Base-by-base conservation (phyloP, 2,888 invertebrate genomes). In the Margaritifera margaritifera region DNA sequence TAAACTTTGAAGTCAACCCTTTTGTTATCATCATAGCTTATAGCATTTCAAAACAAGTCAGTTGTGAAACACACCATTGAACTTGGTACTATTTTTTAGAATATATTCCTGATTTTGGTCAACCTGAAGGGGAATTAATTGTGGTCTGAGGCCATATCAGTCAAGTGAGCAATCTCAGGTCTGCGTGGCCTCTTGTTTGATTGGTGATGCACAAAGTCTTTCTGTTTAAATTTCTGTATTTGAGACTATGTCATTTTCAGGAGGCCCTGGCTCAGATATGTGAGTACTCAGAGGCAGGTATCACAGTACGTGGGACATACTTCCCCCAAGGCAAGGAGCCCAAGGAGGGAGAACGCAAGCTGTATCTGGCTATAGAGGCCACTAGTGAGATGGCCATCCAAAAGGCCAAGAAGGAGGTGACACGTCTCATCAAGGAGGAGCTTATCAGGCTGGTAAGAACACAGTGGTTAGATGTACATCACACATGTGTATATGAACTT, bases 281-380 rank as follows among this genome's bases (percentile, higher is more conserved):
- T 62, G 99, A 99, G 90, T 99, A 98, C 90, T 98, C 98, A 0
- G 99, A 99, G 90, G 99, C 99, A 0, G 99, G 99, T 54, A 95
- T 99, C 75, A 98, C 99, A 0, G 99, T 99, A 0, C 93, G 99
- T 58, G 99, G 99, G n/a, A 98, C 98, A 0, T 92, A 91, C 84
- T 96, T 96, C 87, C 97, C 97, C 18, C 94, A 94, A 0, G 93
- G 95, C 1, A 97, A 97, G 71, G 96, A 97, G 89, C 87, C 87
- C 8, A 85, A 87, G 72, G 86, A 85, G 64, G 87, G 87, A 5
- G 99, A 99, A 85, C 92, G 98, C 25, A 99, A 98, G 88, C 92
- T 99, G 0, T 99, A 98, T 90, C 92, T 99, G 79, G 98, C 98
- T n/a, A 98, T 99, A 82, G 99, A 99, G 89, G 98, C 98, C 83